Conservation (phyloP, 2,888 invertebrate genomes). For the Shargacucullia verbasci region DNA sequence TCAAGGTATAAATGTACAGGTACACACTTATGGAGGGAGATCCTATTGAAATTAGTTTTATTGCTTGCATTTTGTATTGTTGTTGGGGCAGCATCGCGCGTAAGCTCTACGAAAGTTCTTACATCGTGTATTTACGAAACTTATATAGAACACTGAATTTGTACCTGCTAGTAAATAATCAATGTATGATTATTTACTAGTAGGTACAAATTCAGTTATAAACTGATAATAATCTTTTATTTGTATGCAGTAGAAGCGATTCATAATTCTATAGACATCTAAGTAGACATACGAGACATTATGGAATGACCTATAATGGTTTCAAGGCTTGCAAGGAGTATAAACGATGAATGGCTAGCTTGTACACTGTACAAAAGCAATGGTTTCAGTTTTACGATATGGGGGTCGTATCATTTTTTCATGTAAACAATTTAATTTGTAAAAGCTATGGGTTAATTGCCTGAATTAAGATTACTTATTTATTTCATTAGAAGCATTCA, state of each 20-base stretch:
- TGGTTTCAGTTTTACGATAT: conserved; percentile 11
- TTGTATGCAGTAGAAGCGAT: too few species aligned
- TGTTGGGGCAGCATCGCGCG: not conserved
- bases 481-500: conserved; percentile 15
- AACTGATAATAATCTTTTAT: too few species aligned
- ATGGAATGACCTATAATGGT: conserved; percentile 25
- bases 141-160: too few species aligned
- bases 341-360: conserved; percentile 41
- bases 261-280: too few species aligned
- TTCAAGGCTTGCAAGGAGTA: conserved; percentile 34
- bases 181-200: too few species aligned
- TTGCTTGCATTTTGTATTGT: conserved; percentile 6
- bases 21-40: conserved; percentile 44
- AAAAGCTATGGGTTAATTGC: too few species aligned
- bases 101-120: conserved; percentile 7
- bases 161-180: too few species aligned
- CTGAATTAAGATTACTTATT: too few species aligned
- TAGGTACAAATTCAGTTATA: too few species aligned
- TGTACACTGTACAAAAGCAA: conserved; percentile 32
- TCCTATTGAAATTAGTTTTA: conserved; percentile 3
- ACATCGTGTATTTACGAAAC: not conserved
- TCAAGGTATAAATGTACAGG: conserved; percentile 33
- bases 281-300: not conserved
- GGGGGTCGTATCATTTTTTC: too few species aligned
- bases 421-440: too few species aligned